phyloP scores from a whole-genome alignment of 1,140 invertebrate species.

The Caenorhabditis remanei region DNA sequence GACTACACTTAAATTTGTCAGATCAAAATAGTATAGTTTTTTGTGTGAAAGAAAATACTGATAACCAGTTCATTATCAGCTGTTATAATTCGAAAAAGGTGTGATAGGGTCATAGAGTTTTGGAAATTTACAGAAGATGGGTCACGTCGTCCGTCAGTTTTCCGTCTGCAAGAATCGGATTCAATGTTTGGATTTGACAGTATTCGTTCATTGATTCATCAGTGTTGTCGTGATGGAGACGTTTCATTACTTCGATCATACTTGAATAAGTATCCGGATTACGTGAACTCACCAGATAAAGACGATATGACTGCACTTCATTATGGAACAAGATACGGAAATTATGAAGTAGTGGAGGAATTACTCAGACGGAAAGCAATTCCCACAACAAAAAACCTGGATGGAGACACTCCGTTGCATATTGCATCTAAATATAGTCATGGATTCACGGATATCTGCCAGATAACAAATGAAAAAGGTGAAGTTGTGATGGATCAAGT shows the following conservation, averaged over 20 bases:
- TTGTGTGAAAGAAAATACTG: too few relatives aligned
- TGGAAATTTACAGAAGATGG: not conserved
- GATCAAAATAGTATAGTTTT: too few relatives aligned
- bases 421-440: slow-evolving; percentile 78
- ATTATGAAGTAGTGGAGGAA: slow-evolving; percentile 67
- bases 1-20: too few relatives aligned
- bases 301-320: slow-evolving; percentile 59
- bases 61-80: too few relatives aligned
- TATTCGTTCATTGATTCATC: slow-evolving; percentile 28
- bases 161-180: not conserved
- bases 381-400: slow-evolving; percentile 78
- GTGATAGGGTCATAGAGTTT: not conserved
- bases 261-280: not conserved
- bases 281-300: slow-evolving; percentile 18
- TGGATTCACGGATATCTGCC: slow-evolving; percentile 74
- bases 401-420: slow-evolving; percentile 79
- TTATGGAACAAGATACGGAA: slow-evolving; percentile 62
- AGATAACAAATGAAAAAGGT: slow-evolving; percentile 19
- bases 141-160: not conserved
- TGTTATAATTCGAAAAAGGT: too few relatives aligned
- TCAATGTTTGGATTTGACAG: not conserved
- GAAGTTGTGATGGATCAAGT: slow-evolving; percentile 3
- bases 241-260: not conserved
- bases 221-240: slow-evolving; percentile 35
- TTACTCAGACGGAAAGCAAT: slow-evolving; percentile 77